Evolutionary conservation across 2,113 vertebrate species (phyloP).

Genomic region (Physeter macrocephalus): DNA sequence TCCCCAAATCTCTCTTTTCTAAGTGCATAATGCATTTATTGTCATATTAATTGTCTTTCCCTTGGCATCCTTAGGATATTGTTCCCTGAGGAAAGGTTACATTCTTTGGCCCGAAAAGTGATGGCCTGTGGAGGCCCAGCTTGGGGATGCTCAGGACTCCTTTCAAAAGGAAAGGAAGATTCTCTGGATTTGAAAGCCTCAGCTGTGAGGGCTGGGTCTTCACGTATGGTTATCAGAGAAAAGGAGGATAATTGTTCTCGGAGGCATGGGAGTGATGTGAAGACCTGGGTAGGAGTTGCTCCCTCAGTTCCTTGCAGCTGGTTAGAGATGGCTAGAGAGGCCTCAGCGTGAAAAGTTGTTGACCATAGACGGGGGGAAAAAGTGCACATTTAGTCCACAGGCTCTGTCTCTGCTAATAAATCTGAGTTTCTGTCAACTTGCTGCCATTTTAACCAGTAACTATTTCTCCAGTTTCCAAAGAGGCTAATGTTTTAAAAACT

Average conservation of each 20-base stretch:
- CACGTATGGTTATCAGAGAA: neutral
- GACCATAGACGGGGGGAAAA: neutral
- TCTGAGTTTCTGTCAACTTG: neutral
- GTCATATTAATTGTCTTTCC: conserved; percentile 66
- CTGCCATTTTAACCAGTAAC: neutral
- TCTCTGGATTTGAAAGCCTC: neutral
- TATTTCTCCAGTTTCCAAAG: neutral
- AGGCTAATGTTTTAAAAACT: neutral
- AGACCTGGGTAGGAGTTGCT: neutral
- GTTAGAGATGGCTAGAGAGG: neutral
- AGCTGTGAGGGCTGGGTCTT: neutral
- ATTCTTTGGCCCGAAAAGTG: neutral
- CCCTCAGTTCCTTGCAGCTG: neutral
- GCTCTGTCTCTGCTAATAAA: neutral
- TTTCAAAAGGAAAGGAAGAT: neutral
- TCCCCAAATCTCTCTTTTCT: conserved; percentile 65
- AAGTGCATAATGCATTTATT: conserved; percentile 55
- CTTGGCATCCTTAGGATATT: neutral
- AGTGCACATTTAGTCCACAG: neutral
- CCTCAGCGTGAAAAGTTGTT: neutral
- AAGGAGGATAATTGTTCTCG: neutral
- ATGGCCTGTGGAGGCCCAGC: neutral
- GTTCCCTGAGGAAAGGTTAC: conserved; percentile 36
- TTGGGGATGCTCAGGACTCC: no score
- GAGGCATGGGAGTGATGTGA: neutral